Conservation (phyloP, 92 coral and sea anemone genomes). For the Epizoanthus scotinus region DNA sequence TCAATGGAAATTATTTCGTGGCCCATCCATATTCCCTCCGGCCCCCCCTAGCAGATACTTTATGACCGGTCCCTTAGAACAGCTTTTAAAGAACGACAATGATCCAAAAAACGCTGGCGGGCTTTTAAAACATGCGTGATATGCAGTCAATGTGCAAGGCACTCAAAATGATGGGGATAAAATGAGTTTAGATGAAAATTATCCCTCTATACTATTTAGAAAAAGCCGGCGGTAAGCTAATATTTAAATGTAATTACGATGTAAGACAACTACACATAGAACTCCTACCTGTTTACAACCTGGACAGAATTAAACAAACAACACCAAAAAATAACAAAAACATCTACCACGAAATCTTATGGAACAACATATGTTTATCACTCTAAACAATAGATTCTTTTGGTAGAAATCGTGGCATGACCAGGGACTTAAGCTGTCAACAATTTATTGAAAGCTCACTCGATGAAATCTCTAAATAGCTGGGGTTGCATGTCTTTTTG, state of each 20-base stretch:
- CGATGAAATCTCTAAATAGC: background rate
- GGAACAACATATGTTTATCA: background rate
- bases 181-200: background rate
- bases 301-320: too few species aligned
- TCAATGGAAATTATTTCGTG: too few species aligned
- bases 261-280: too few species aligned
- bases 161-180: conserved; percentile 11
- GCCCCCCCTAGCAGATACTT: too few species aligned
- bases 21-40: too few species aligned
- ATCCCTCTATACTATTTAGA: too few species aligned
- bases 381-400: background rate
- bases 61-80: too few species aligned
- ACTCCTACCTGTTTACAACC: too few species aligned
- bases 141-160: conserved; percentile 1
- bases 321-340: too few species aligned
- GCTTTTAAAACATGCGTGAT: conserved; percentile 19
- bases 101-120: conserved; percentile 15
- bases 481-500: background rate
- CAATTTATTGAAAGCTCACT: background rate
- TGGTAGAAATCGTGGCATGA: conserved; percentile 7
- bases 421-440: background rate
- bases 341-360: background rate
- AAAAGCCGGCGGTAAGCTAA: too few species aligned
- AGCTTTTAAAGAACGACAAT: background rate
- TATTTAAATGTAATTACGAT: too few species aligned